A percentile compares a stretch with the other conserved stretches of the same genome.
These are phyloP conservation scores for Pterophyllum scalare DNA, from an alignment of 2,113 vertebrate species.

Conservation along the genomic window DNA sequence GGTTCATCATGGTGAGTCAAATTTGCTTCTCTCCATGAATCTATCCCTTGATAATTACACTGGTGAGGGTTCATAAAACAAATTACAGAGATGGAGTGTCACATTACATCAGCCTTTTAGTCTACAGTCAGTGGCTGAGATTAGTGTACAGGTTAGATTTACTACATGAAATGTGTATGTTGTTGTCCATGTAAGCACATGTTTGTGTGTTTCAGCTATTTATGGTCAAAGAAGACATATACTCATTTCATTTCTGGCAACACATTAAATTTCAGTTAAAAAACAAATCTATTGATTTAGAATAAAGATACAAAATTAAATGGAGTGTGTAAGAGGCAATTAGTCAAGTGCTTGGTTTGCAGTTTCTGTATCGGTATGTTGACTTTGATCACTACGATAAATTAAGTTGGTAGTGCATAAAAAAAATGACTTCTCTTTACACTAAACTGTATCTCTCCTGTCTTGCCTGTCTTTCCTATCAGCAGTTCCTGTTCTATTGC, in stretches of 20 bases:
- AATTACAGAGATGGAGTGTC: conserved; percentile 69
- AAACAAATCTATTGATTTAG: not conserved
- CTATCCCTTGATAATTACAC: conserved; percentile 63
- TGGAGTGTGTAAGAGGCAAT: not conserved
- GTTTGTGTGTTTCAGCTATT: not conserved
- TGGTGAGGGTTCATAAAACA: conserved; percentile 62
- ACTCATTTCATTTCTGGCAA: conserved; percentile 3
- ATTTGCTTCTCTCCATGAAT: conserved; percentile 48
- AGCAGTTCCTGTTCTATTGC: not conserved
- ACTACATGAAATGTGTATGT: not conserved
- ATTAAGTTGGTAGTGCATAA: not conserved
- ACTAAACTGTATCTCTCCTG: not conserved
- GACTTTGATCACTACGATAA: not conserved
- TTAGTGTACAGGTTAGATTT: conserved; percentile 57
- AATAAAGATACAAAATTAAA: conserved; percentile 8
- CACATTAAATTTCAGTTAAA: not conserved
- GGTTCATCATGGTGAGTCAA: conserved; percentile 42
- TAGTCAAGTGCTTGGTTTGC: conserved; percentile 11
- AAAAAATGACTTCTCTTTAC: not conserved
- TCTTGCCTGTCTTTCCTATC: not conserved
- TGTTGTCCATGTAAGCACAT: not conserved
- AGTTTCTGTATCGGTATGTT: not conserved
- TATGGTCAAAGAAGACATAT: conserved; percentile 4
- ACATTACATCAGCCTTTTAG: conserved; percentile 71
- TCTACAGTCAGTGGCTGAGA: conserved; percentile 38